A percentile compares a stretch with the other conserved stretches of the same genome.
These are phyloP conservation scores for Prosopocoilus inquinatus DNA, from an alignment of 2,888 invertebrate genomes.

Conservation along the genomic window DNA sequence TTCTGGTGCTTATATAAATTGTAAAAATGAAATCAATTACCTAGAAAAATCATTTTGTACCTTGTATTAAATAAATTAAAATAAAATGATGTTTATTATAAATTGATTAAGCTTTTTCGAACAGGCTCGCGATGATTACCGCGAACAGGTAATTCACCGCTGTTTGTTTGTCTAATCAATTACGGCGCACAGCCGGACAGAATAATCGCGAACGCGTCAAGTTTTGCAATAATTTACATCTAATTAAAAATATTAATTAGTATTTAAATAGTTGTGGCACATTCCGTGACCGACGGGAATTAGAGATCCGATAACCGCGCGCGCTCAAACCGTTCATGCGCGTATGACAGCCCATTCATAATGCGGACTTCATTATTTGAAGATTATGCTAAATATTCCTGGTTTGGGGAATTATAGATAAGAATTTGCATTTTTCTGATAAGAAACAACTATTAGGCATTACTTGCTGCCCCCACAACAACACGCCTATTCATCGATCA, in stretches of 20 bases:
- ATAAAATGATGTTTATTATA: too few species aligned
- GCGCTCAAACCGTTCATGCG: conserved; percentile 36
- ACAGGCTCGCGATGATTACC: too few species aligned
- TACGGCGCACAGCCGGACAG: conserved; percentile 1
- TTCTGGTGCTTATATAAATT: too few species aligned
- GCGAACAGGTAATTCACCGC: too few species aligned
- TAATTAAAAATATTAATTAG: conserved; percentile 38
- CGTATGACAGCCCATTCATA: conserved; percentile 46
- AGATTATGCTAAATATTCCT: conserved; percentile 44
- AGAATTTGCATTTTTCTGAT: conserved; percentile 44
- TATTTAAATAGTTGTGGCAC: conserved; percentile 38
- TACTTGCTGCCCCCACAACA: conserved; percentile 28
- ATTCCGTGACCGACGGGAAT: conserved; percentile 39
- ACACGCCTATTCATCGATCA: conserved; percentile 34
- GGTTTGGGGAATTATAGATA: conserved; percentile 41
- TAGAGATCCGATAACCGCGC: conserved; percentile 35
- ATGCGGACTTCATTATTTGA: conserved; percentile 45
- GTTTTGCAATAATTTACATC: conserved; percentile 23
- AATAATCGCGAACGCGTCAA: conserved; percentile 14
- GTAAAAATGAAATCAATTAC: too few species aligned
- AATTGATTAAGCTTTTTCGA: too few species aligned
- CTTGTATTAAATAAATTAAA: too few species aligned
- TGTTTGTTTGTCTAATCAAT: conserved; percentile 7
- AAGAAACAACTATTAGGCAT: conserved; percentile 41
- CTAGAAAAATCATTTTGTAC: too few species aligned